Conservation (phyloP, 2,797 vertebrate genomes). For the Chlorospingus flavigularis region DNA sequence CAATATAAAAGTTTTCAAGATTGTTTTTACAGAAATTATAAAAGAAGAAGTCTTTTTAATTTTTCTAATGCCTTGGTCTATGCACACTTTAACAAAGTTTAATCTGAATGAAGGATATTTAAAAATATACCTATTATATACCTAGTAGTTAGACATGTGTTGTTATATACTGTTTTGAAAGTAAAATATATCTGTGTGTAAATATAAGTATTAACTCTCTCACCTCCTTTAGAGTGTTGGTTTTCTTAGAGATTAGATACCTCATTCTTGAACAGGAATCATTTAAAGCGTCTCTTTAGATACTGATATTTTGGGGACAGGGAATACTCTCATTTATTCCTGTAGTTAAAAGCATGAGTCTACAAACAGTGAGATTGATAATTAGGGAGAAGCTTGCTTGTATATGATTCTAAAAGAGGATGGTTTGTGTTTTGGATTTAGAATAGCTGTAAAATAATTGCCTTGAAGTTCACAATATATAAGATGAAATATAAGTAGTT, state of each 20-base stretch:
- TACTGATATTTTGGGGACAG: background rate
- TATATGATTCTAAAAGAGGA: background rate
- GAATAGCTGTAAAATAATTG: conserved; percentile 44
- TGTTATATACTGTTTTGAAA: background rate
- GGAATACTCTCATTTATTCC: background rate
- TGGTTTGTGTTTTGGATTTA: conserved; percentile 36
- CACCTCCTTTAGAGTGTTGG: background rate
- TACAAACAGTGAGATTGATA: background rate
- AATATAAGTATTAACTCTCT: background rate
- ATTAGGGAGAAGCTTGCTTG: conserved; percentile 2
- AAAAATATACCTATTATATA: background rate
- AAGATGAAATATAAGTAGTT: background rate
- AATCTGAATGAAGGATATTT: conserved; percentile 30
- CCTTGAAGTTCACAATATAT: conserved; percentile 24
- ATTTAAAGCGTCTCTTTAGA: conserved; percentile 11
- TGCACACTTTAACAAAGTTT: conserved; percentile 30
- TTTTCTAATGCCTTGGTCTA: conserved; percentile 64
- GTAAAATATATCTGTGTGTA: conserved; percentile 1
- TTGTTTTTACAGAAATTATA: conserved; percentile 18
- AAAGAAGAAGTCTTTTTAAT: conserved; percentile 11
- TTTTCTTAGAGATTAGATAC: background rate
- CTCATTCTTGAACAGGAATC: background rate
- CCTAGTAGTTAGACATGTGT: background rate
- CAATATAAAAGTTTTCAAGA: conserved; percentile 4
- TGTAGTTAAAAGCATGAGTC: conserved; percentile 9